Conservation (phyloP, 1,140 invertebrate species). For the Drosophila paulistorum region DNA sequence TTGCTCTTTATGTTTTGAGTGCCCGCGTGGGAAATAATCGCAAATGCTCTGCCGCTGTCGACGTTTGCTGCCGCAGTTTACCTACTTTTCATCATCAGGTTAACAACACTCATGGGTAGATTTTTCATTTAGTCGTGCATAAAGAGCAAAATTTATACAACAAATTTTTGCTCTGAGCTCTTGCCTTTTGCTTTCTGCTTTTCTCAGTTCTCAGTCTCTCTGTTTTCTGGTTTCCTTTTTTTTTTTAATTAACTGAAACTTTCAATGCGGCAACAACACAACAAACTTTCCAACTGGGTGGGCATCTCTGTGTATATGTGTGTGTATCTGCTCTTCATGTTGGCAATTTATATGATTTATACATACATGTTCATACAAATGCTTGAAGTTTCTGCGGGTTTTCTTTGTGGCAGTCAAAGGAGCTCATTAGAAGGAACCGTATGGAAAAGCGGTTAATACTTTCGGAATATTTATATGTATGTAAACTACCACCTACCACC, state of each 20-base stretch:
- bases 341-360: constrained; percentile 15
- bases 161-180: constrained; percentile 44
- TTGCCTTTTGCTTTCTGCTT: constrained; percentile 1
- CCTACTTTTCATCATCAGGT: constrained; percentile 81
- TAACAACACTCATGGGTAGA: constrained; percentile 80
- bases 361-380: constrained; percentile 5
- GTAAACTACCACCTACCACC: neutral
- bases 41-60: constrained; percentile 70
- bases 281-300: constrained; percentile 32
- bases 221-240: constrained; percentile 2
- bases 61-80: constrained; percentile 37
- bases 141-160: constrained; percentile 71
- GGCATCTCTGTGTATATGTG: constrained; percentile 29
- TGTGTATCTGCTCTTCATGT: constrained; percentile 3
- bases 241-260: constrained; percentile 79
- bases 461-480: neutral
- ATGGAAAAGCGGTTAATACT: constrained; percentile 18
- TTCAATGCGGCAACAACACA: constrained; percentile 35
- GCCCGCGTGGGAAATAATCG: constrained; percentile 80
- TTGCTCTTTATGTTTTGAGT: constrained; percentile 75
- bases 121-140: constrained; percentile 73
- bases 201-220: neutral
- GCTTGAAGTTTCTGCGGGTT: constrained; percentile 65
- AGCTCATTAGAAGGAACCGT: constrained; percentile 46
- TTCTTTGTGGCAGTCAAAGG: constrained; percentile 22